phyloP scores from a whole-genome alignment of 2,797 vertebrate species.

The Lemur catta region DNA sequence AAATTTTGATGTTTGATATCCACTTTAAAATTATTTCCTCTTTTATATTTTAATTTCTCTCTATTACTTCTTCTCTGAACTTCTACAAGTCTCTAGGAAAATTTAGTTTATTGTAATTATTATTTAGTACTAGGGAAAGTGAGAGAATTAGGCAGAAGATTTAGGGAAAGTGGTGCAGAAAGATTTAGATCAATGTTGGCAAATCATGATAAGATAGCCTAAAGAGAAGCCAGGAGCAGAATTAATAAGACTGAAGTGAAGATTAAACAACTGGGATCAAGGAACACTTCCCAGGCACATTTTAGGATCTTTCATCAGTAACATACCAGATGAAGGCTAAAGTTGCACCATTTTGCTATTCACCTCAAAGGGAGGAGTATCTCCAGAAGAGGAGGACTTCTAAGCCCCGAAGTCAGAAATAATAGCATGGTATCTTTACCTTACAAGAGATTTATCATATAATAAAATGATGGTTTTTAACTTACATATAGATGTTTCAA shows the following conservation, averaged over 20 bases:
- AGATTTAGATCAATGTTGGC: neutral
- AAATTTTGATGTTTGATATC: neutral
- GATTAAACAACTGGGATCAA: neutral
- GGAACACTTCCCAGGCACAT: neutral
- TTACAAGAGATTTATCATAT: neutral
- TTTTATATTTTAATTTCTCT: neutral
- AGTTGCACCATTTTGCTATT: neutral
- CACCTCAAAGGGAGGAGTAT: neutral
- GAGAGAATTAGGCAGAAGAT: neutral
- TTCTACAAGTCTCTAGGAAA: neutral
- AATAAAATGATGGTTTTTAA: neutral
- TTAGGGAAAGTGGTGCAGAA: neutral
- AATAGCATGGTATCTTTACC: neutral
- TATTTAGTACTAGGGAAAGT: neutral
- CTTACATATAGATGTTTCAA: neutral
- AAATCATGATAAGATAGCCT: neutral
- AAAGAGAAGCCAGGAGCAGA: neutral
- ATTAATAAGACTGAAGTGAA: neutral
- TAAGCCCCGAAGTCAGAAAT: neutral
- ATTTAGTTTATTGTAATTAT: neutral
- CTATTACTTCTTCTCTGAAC: neutral
- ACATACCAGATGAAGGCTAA: neutral
- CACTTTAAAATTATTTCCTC: neutral
- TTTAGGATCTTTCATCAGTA: neutral
- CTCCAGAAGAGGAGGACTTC: neutral